phyloP scores from a whole-genome alignment of 2,888 invertebrate species.

The Drosophila parthenogenetica region DNA sequence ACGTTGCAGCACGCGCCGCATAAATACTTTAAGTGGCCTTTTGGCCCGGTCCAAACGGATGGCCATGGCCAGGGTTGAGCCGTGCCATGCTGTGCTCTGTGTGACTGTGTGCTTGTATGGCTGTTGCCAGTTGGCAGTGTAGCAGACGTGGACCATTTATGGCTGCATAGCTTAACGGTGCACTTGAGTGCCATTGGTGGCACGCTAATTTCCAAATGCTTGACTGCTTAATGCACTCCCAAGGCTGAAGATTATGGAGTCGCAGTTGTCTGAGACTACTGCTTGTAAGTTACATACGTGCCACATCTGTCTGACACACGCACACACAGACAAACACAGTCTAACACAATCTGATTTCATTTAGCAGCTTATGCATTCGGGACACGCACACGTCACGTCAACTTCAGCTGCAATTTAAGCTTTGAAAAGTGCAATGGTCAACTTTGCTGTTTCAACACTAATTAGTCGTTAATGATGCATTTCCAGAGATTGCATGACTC shows the following conservation, averaged over 20 bases:
- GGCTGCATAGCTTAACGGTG: constrained; percentile 53
- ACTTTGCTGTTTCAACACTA: constrained; percentile 52
- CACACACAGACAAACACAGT: not conserved
- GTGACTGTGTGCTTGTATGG: constrained; percentile 4
- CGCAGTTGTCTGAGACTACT: constrained; percentile 11
- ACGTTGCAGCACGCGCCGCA: constrained; percentile 61
- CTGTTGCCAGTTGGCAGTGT: not conserved
- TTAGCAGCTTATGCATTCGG: constrained; percentile 30
- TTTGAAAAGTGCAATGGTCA: constrained; percentile 15
- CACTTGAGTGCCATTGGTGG: constrained; percentile 62
- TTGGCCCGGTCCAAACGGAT: constrained; percentile 43
- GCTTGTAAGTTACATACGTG: constrained; percentile 9
- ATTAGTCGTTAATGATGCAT: constrained; percentile 75
- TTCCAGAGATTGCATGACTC: constrained; percentile 66
- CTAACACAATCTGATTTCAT: constrained; percentile 5
- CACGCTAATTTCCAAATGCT: constrained; percentile 71
- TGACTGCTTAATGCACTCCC: constrained; percentile 51
- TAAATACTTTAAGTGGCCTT: constrained; percentile 65
- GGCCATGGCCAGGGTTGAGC: constrained; percentile 24
- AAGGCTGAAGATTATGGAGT: constrained; percentile 55
- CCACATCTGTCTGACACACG: constrained; percentile 18
- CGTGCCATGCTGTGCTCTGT: constrained; percentile 9
- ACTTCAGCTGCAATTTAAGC: constrained; percentile 3
- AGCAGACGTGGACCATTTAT: constrained; percentile 46
- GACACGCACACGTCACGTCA: constrained; percentile 29